These are phyloP conservation scores for Pararge aegeria DNA, from an alignment of 1,140 invertebrate genomes.

Conservation along the genomic window DNA sequence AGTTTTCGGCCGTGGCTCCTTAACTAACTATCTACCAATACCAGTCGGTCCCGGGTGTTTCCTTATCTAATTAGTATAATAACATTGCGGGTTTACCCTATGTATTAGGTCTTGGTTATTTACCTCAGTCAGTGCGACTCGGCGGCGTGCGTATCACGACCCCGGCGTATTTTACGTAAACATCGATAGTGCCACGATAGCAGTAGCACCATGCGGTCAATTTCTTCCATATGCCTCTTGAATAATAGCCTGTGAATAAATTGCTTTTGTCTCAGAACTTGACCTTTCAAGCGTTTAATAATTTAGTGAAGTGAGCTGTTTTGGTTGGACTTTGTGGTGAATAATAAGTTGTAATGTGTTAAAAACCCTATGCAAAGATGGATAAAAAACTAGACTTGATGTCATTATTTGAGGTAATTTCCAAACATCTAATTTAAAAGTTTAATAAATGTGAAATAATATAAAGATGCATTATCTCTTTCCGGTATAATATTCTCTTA, in stretches of 20 bases:
- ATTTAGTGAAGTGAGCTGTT: constrained; percentile 8
- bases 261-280: constrained; percentile 24
- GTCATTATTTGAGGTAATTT: constrained; percentile 74
- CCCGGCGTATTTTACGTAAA: constrained; percentile 49
- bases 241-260: constrained; percentile 31
- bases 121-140: constrained; percentile 28
- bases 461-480: neutral
- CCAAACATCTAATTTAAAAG: neutral
- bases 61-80: constrained; percentile 54
- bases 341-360: constrained; percentile 54
- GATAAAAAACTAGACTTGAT: constrained; percentile 77
- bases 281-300: neutral
- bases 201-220: constrained; percentile 76
- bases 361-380: constrained; percentile 57
- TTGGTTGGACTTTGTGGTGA: constrained; percentile 23
- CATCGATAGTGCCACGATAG: constrained; percentile 66
- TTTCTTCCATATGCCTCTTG: constrained; percentile 60
- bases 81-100: constrained; percentile 22
- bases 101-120: neutral
- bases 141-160: constrained; percentile 21
- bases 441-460: neutral
- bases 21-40: constrained; percentile 39
- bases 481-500: too few species aligned
- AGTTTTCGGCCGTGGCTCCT: constrained; percentile 57
- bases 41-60: constrained; percentile 34